Base-by-base conservation (phyloP, 2,113 vertebrate species). In the Austrofundulus limnaeus region DNA sequence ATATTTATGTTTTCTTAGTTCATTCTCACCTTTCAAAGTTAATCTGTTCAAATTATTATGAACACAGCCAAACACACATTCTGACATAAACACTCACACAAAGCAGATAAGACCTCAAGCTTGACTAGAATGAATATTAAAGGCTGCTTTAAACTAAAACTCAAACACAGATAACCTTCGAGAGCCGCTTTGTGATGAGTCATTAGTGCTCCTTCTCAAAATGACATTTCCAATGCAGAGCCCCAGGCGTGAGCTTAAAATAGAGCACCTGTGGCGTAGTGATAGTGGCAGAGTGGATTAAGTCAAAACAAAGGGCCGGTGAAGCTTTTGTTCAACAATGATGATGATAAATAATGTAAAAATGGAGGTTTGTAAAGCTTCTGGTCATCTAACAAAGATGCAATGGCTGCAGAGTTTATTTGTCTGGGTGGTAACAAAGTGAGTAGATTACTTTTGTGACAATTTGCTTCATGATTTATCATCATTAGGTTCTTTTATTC, bases 211-310 rank as follows among this genome's bases (percentile, higher is more conserved):
- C 52, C 53, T 69, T 49, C 51, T 57, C 51, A 66, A 45, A 48
- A 34, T 81, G 80, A 77, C 74, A 80, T 77, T 72, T 81, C 5
- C 0, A 53, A 58, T 1, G 4, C 46, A 56, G 17, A 70, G 66
- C 66, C 49, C 6, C 21, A 37, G 47, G 55, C 37, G 4, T 13
- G 51, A 53, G 49, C 19, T 64, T 53, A 49, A 66, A 80, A 62
- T 59, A 67, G 28, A 51, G 31, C 25, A 82, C 62, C 68, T 74
- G 70, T 66, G 54, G 39, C 7, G 5, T 15, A 6, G 17, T 42
- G 64, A 58, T 68, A 59, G 42, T 5, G 1, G 38, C n/a, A 34
- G n/a, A 72, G 50, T 66, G 47, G 74, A 83, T 75, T 70, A 60
- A 73, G 45, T 55, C 57, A 38, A 69, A 66, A 71, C 48, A 75